These are phyloP conservation scores for Eolophus roseicapilla DNA, from an alignment of 2,113 vertebrate species.

Conservation along the genomic window DNA sequence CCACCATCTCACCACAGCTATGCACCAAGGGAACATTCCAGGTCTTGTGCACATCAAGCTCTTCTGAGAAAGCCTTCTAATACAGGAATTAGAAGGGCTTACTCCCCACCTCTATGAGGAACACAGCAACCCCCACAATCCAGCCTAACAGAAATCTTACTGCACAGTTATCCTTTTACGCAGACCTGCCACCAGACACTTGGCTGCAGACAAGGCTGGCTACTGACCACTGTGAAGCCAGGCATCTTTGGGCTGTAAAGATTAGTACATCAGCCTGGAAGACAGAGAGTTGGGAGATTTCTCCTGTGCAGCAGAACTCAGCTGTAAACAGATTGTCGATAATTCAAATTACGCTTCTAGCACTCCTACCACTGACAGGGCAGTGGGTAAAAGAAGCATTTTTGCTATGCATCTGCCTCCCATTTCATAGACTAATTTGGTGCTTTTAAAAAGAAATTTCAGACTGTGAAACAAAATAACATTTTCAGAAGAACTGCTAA, in stretches of 20 bases:
- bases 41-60: neutral
- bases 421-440: neutral
- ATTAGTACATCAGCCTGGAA: neutral
- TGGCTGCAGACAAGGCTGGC: neutral
- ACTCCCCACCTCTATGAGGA: fast-evolving
- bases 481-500: neutral
- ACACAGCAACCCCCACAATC: neutral
- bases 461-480: neutral
- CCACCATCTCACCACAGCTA: neutral
- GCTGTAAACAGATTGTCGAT: neutral
- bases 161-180: neutral
- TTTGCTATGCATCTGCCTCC: neutral
- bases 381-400: neutral
- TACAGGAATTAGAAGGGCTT: neutral
- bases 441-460: neutral
- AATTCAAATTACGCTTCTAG: neutral
- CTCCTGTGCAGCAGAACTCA: neutral
- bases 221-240: fast-evolving
- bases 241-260: neutral
- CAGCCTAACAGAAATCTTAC: neutral
- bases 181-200: neutral
- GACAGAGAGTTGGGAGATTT: neutral
- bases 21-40: neutral
- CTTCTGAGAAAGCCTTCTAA: neutral
- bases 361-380: neutral